These are phyloP conservation scores for Meta bourneti DNA, from an alignment of 2,888 invertebrate genomes.

Conservation along the genomic window DNA sequence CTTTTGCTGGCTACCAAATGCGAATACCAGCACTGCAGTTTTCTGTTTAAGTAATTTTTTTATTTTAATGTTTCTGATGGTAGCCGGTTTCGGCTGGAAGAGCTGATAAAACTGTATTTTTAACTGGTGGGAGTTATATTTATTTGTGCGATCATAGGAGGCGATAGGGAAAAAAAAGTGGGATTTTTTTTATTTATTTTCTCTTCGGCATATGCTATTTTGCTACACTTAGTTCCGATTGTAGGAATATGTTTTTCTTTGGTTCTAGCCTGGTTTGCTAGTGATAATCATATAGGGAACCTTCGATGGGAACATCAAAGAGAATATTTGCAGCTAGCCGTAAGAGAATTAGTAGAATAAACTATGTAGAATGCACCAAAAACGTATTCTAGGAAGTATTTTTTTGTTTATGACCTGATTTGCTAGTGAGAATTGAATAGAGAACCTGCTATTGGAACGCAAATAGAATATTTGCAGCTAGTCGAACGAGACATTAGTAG, in stretches of 20 bases:
- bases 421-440: too few relatives aligned
- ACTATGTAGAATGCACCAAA: too few relatives aligned
- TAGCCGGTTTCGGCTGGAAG: constrained; percentile 41
- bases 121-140: constrained; percentile 75
- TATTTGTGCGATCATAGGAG: constrained; percentile 69
- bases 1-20: constrained; percentile 44
- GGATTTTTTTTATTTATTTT: constrained; percentile 29
- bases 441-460: too few relatives aligned
- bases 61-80: constrained; percentile 52
- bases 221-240: constrained; percentile 24
- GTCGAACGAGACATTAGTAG: too few relatives aligned
- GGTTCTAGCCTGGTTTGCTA: neutral
- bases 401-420: too few relatives aligned
- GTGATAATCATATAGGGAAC: too few relatives aligned
- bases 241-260: constrained; percentile 46
- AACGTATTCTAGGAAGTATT: too few relatives aligned
- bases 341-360: too few relatives aligned
- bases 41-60: constrained; percentile 61
- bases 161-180: constrained; percentile 62
- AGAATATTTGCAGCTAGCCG: too few relatives aligned
- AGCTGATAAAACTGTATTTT: constrained; percentile 73
- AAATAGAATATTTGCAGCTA: too few relatives aligned
- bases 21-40: constrained; percentile 6
- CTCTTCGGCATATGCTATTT: constrained; percentile 16
- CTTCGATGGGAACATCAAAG: too few relatives aligned